Percentiles rank a stretch among this genome's conserved stretches.
Evolutionary conservation across 2,888 invertebrate genomes (phyloP).

Genomic region (Zygogramma bicolorata): DNA sequence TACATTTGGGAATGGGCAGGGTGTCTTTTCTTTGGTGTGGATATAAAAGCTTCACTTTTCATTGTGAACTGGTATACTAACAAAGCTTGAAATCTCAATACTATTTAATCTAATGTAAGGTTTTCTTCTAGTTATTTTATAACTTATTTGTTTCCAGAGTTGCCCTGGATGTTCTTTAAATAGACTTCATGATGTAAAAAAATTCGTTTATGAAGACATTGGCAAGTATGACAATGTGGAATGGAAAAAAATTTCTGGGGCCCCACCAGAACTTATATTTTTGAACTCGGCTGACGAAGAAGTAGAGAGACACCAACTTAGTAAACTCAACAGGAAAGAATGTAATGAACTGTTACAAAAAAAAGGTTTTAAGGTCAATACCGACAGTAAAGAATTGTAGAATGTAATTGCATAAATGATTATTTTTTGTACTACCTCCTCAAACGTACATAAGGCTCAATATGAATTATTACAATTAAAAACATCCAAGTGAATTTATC

Average conservation of each 20-base stretch:
- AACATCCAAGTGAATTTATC: no score
- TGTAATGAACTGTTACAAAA: slow-evolving; percentile 75
- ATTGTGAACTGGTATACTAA: no score
- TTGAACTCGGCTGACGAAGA: slow-evolving; percentile 71
- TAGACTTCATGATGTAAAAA: slow-evolving; percentile 75
- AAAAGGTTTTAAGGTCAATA: slow-evolving; percentile 70
- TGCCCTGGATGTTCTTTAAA: slow-evolving; percentile 79
- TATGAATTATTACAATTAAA: no score
- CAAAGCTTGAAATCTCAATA: neutral
- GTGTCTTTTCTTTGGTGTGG: no score
- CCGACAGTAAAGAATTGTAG: slow-evolving; percentile 67
- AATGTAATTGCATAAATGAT: neutral
- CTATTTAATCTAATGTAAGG: neutral
- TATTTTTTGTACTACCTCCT: no score
- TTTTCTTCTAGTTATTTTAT: neutral
- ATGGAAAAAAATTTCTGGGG: slow-evolving; percentile 77
- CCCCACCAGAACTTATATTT: slow-evolving; percentile 74
- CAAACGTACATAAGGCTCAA: no score
- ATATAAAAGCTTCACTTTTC: no score
- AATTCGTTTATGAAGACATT: slow-evolving; percentile 77
- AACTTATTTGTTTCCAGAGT: slow-evolving; percentile 68
- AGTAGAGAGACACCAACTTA: slow-evolving; percentile 74
- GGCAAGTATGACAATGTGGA: slow-evolving; percentile 73
- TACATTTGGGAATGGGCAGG: no score
- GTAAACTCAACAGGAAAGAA: slow-evolving; percentile 71